phyloP scores from a whole-genome alignment of 2,113 vertebrate genomes.

The Zosterops pallidus region DNA sequence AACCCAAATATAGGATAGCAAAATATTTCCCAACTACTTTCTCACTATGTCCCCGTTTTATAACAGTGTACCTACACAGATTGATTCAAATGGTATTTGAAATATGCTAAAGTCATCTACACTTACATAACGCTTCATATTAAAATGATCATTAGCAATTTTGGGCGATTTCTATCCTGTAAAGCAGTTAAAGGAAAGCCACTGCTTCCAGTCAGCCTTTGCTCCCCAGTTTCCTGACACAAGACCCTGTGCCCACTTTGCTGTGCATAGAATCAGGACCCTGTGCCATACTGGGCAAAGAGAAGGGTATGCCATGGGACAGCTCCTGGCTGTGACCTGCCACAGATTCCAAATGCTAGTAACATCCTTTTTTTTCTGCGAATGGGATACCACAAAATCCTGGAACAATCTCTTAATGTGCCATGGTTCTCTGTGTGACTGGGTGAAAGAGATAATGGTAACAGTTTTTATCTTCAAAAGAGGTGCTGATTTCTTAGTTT shows the following conservation, averaged over 20 bases:
- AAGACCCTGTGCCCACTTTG: background rate
- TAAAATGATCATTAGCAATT: background rate
- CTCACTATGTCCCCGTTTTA: background rate
- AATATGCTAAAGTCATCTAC: conserved; percentile 10
- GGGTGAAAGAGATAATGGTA: background rate
- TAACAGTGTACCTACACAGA: conserved; percentile 3
- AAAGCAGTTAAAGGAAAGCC: background rate
- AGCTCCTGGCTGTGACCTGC: background rate
- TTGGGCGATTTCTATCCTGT: background rate
- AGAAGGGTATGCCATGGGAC: fast-evolving
- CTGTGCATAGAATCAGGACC: background rate
- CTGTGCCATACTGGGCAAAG: background rate
- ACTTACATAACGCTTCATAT: conserved; percentile 8
- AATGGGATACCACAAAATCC: background rate
- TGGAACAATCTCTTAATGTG: background rate
- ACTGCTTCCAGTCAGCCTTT: background rate
- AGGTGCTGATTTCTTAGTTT: background rate
- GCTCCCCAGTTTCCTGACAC: background rate
- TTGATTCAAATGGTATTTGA: conserved; percentile 21
- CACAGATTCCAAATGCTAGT: background rate
- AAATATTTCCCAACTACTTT: background rate
- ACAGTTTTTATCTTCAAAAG: background rate
- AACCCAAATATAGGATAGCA: background rate
- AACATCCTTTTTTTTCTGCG: background rate
- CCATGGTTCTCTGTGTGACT: background rate